These are phyloP conservation scores for Phaonia tiefii DNA, from an alignment of 2,888 invertebrate species.

Conservation along the genomic window DNA sequence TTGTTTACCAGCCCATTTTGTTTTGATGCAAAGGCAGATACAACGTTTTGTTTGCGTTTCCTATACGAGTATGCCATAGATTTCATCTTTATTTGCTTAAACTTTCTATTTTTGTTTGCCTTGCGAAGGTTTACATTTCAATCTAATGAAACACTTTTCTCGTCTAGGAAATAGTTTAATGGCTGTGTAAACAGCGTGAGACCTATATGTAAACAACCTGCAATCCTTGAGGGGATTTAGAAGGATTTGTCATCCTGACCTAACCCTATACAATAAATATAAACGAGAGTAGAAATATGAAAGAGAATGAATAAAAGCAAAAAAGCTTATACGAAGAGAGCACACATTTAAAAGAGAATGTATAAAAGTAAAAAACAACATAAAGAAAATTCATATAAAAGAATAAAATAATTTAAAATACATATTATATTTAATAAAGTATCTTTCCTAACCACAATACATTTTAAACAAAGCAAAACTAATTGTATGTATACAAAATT, in stretches of 20 bases:
- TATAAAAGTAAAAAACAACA: too few species aligned
- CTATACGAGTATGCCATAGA: not conserved
- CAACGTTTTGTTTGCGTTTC: not conserved
- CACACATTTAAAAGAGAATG: constrained; percentile 32
- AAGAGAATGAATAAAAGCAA: not conserved
- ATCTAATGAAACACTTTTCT: constrained; percentile 23
- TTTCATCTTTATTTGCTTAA: constrained; percentile 14
- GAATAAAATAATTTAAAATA: too few species aligned
- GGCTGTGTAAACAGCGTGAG: constrained; percentile 35
- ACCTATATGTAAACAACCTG: constrained; percentile 10
- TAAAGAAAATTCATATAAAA: too few species aligned
- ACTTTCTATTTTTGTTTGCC: constrained; percentile 32
- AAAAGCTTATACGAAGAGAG: too few species aligned
- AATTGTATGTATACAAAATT: too few species aligned
- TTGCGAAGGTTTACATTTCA: constrained; percentile 1
- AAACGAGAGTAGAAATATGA: too few species aligned
- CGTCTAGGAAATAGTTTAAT: constrained; percentile 41
- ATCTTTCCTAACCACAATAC: too few species aligned
- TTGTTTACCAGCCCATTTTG: too few species aligned
- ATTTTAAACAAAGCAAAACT: too few species aligned
- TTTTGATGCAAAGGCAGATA: too few species aligned
- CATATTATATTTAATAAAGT: too few species aligned
- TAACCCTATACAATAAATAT: too few species aligned
- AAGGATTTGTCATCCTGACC: not conserved
- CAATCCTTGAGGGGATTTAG: not conserved